Base-by-base conservation (phyloP, 2,888 invertebrate genomes). In the Drosophila fungiperda region DNA sequence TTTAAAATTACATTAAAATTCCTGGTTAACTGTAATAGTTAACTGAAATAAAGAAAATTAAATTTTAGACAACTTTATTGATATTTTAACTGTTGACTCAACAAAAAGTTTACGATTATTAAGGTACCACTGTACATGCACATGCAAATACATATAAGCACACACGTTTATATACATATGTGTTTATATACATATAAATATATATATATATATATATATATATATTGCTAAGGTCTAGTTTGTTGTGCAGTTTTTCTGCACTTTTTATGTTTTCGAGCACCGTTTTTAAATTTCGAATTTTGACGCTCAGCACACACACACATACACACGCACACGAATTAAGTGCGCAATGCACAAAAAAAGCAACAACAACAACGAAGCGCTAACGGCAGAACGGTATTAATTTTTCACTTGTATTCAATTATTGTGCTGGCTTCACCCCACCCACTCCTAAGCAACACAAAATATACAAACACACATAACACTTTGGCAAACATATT, bases 331-430 rank as follows among this genome's bases (percentile, higher is more conserved):
- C 38, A 26, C 35, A 48, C 32, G 59, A 33, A 59, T 53, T 48
- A 36, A 45, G 52, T 62, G 69, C 62, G 76, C 72, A 76, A 72
- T 45, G 76, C 49, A 77, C 78, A 20, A 20, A 15, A 76, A 73
- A 60, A 77, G 70, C 59, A 45, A 45, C 7, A 20, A 20, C 36
- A 76, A 73, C 63, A 77, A 74, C 59, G 71, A 70, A 78, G 54
- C 29, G 57, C 36, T 70, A 78, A 74, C 70, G 75, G 78, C 67
- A 78, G 69, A 77, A 73, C 73, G 67, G 69, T 77, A 77, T 77
- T 77, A 78, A 77, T 77, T 77, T 77, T 77, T 77, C 78, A 71
- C 78, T 74, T 74, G 60, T 74, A 78, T 78, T 77, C 64, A 75
- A 77, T 74, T 78, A 78, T 67, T 67, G 71, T 70, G 64, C 57